Percentiles rank a stretch among this genome's conserved stretches.
Conservation (phyloP, 1,140 invertebrate genomes). For the Sarcophaga peregrina region DNA sequence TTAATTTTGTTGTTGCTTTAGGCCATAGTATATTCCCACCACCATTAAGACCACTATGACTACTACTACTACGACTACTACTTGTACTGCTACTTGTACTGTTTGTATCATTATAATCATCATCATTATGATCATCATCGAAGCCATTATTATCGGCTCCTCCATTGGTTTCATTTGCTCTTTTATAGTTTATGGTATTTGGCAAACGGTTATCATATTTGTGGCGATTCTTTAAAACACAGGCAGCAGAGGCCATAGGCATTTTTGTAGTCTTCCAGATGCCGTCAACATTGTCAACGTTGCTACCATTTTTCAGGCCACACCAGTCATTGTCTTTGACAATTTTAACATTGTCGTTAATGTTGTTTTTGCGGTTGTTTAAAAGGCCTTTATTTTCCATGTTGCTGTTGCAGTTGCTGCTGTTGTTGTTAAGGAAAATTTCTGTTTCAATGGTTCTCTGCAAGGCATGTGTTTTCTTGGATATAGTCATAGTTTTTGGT, state of each 20-base stretch:
- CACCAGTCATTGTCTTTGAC: background rate
- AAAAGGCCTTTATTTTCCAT: background rate
- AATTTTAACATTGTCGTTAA: background rate
- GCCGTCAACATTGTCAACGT: background rate
- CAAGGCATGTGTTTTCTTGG: background rate
- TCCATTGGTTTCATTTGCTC: background rate
- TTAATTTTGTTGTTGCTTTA: slow-evolving; percentile 41
- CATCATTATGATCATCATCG: background rate
- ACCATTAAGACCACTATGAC: background rate
- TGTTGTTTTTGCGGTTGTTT: background rate
- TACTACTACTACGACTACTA: background rate
- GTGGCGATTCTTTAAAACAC: slow-evolving; percentile 3
- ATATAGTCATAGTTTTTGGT: background rate
- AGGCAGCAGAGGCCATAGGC: background rate
- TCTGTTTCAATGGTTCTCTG: background rate
- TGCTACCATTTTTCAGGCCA: background rate
- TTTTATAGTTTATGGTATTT: slow-evolving; percentile 15
- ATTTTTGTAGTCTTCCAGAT: slow-evolving; percentile 3
- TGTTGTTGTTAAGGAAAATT: background rate
- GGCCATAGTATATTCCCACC: background rate
- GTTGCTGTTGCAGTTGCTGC: background rate
- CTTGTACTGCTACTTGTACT: background rate
- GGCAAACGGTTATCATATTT: slow-evolving; percentile 27
- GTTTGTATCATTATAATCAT: background rate
- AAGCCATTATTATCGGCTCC: background rate